Evolutionary conservation across 2,888 invertebrate species (phyloP).

Genomic region (Dynastes tityus): DNA sequence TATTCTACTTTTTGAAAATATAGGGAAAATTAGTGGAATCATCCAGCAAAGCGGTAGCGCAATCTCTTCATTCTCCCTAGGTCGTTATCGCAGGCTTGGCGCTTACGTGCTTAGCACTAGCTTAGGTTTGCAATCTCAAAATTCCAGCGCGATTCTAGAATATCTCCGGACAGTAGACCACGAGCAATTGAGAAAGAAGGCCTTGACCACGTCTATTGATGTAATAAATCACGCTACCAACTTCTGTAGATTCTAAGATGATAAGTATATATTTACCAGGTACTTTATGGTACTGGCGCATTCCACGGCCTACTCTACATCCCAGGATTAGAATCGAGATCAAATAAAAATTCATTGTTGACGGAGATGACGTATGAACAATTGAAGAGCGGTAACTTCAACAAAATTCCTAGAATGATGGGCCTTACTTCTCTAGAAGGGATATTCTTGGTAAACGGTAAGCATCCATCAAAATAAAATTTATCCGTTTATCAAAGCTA

Average conservation of each 20-base stretch:
- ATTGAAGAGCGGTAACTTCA: conserved; percentile 32
- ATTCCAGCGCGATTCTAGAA: conserved; percentile 40
- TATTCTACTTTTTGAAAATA: no score
- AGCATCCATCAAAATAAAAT: no score
- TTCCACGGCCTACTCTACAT: background rate
- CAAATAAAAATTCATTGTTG: conserved; percentile 27
- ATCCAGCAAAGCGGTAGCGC: conserved; percentile 44
- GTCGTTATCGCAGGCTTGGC: conserved; percentile 40
- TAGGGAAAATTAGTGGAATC: conserved; percentile 47
- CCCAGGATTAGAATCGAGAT: background rate
- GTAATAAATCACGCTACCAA: background rate
- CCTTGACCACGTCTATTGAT: conserved; percentile 32
- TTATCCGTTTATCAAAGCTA: background rate
- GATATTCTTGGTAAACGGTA: conserved; percentile 28
- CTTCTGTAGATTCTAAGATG: background rate
- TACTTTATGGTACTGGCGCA: background rate
- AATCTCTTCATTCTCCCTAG: conserved; percentile 25
- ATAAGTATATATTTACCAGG: background rate
- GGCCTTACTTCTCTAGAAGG: conserved; percentile 43
- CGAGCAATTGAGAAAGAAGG: conserved; percentile 35
- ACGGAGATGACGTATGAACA: conserved; percentile 42
- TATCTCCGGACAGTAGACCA: conserved; percentile 33
- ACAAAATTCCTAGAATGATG: conserved; percentile 42
- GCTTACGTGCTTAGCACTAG: conserved; percentile 38
- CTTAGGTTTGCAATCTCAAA: conserved; percentile 38